Percentiles rank a stretch among this genome's conserved stretches.
Evolutionary conservation across 2,888 invertebrate genomes (phyloP).

Genomic region (Thera britannica): DNA sequence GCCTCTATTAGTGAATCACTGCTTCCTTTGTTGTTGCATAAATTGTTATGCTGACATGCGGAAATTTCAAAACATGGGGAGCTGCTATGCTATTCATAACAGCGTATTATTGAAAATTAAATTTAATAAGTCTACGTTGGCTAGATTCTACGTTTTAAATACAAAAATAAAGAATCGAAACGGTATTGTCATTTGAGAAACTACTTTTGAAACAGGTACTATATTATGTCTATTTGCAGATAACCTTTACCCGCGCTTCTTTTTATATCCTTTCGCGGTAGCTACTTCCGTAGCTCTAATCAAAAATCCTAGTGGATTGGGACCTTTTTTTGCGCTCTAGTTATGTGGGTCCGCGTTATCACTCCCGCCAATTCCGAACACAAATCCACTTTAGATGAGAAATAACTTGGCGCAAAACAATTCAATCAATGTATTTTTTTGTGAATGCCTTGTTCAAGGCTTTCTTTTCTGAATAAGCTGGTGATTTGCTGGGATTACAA

Average conservation of each 20-base stretch:
- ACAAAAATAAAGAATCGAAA: background rate
- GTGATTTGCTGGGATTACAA: slow-evolving; percentile 34
- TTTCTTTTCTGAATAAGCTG: slow-evolving; percentile 36
- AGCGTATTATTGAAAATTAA: background rate
- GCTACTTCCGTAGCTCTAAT: slow-evolving; percentile 39
- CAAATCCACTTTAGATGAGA: slow-evolving; percentile 43
- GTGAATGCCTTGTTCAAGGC: slow-evolving; percentile 24
- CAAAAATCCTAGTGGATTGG: slow-evolving; percentile 28
- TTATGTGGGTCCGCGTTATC: slow-evolving; percentile 39
- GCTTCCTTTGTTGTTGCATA: slow-evolving; percentile 46
- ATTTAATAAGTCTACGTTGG: background rate
- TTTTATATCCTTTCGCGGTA: slow-evolving; percentile 1
- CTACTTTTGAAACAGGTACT: too few species aligned
- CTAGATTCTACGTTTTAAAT: background rate
- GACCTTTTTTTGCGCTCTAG: slow-evolving; percentile 35
- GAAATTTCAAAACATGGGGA: slow-evolving; percentile 21
- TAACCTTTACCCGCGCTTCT: slow-evolving; percentile 32
- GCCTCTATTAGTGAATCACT: slow-evolving; percentile 55
- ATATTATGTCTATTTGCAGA: background rate
- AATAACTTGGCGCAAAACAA: slow-evolving; percentile 41
- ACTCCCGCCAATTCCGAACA: slow-evolving; percentile 39
- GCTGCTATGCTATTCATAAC: background rate
- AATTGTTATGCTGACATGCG: slow-evolving; percentile 35
- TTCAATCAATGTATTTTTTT: slow-evolving; percentile 39
- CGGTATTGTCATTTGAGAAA: too few species aligned